Evolutionary conservation across 2,113 vertebrate genomes (phyloP), one percentile per base, ranked within the genome.

Genomic region (Melospiza georgiana): DNA sequence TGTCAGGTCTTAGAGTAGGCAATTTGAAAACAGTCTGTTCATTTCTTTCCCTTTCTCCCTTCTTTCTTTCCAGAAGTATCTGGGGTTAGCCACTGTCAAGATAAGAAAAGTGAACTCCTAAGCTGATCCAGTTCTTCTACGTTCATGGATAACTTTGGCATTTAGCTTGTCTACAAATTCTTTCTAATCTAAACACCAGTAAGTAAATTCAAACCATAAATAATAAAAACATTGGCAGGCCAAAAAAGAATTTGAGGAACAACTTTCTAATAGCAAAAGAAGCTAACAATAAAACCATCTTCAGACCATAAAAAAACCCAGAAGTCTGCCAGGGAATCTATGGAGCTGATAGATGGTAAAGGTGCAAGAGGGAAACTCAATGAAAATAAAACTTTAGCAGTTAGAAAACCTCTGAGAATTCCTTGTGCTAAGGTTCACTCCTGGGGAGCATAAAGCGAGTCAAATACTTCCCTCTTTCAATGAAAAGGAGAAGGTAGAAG

Each of bases 141-240:
- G 90, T 93, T 81, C 37, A 90, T 81, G 76, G 72, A 93, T 91
- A 92, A 86, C 78, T 65, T 94, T 95, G 84, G 76, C 55, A 92
- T 94, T 95, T 74, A 74, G 43, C 48, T 95, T 92, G 92, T 77
- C 91, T 97, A 89, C 67, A 95, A 90, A 91, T 93, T 95, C 78
- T 77, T 93, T 90, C 71, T 90, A 88, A 65, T 95, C 90, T 95
- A 93, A 96, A 95, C 84, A 94, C 30, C 52, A 94, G 65, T 48
- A 94, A 90, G 27, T 78, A 83, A 95, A 93, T 63, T 72, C 80
- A 92, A 89, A 84, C 19, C 57, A 84, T 94, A 94, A 95, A 94
- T 92, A 78, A 84, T 77, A 93, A 94, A 95, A 85, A 12, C 65
- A 89, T 23, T 89, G 75, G 43, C 68, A 78, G 79, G 55, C 76